Percentiles rank a stretch among this genome's conserved stretches.
Evolutionary conservation across 2,797 vertebrate genomes (phyloP).

Genomic region (Somateria mollissima): DNA sequence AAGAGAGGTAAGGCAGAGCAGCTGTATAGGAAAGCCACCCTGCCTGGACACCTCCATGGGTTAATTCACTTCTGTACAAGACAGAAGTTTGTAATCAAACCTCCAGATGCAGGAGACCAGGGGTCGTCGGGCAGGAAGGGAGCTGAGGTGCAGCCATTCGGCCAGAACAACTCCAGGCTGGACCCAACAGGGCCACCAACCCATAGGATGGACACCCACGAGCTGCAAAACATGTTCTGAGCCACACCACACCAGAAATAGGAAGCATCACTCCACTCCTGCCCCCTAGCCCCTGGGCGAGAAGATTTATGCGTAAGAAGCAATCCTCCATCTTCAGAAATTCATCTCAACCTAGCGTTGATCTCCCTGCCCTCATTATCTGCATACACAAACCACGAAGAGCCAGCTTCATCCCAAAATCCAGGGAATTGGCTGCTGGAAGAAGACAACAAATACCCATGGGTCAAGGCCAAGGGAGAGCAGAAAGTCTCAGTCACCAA

Average conservation of each 20-base stretch:
- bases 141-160: not conserved
- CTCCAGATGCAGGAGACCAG: not conserved
- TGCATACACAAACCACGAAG: not conserved
- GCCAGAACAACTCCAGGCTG: not conserved
- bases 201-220: not conserved
- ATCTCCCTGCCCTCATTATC: not conserved
- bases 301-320: accelerated
- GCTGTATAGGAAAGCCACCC: accelerated
- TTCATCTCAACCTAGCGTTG: accelerated
- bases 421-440: not conserved
- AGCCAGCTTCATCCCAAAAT: not conserved
- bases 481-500: too few relatives aligned
- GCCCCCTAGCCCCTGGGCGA: accelerated
- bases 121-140: not conserved
- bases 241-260: too few relatives aligned
- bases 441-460: not conserved
- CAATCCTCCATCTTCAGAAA: not conserved
- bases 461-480: accelerated
- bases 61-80: not conserved
- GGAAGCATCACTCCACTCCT: accelerated
- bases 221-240: not conserved
- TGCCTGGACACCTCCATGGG: not conserved
- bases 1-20: accelerated
- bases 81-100: not conserved
- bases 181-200: not conserved